Evolutionary conservation across 2,888 invertebrate genomes (phyloP), one percentile per base, ranked within the genome.

Genomic region (Cordilura impudica): DNA sequence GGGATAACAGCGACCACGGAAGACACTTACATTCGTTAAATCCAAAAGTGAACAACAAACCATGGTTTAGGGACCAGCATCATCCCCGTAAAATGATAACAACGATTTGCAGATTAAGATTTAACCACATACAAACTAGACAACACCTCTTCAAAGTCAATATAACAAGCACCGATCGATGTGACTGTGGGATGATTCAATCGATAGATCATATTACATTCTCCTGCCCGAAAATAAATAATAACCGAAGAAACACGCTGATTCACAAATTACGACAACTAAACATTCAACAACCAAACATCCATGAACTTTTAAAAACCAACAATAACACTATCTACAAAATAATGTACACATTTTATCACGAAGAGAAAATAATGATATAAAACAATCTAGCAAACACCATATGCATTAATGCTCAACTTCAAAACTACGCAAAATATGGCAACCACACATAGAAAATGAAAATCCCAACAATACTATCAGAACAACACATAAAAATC

Each of bases 21-120:
- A 47, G 71, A 6, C 53, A 53, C n/a, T n/a, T n/a, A n/a, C 19
- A 51, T 29, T 16, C 23, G 3, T 35, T 61, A 3, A 8, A 53
- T 1, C 43, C 23, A 2, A 23, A 12, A 43, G 43, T 61, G 1
- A 53, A 61, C 18, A 16, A n/a, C 1, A 21, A 19, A 8, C 60
- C 60, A 26, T 71, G 61, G 71, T 71, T 71, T 23, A 53, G 51
- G 1, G 16, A 43, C 5, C 6, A 14, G 2, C 14, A n/a, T 18
- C 19, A 53, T 1, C 23, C 61, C 1, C 14, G 71, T 1, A 16
- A 49, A 1, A 2, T 43, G 12, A 51, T 53, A 7, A 7, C 19
- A 4, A 45, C 12, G 4, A 26, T 71, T 2, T 51, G 43, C n/a
- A 51, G 51, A 53, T 19, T 70, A 5, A 49, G n/a, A 14, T 18